Evolutionary conservation across 2,888 invertebrate species (phyloP), one percentile per base, ranked within the genome.

Genomic region (Mythimna pallens): DNA sequence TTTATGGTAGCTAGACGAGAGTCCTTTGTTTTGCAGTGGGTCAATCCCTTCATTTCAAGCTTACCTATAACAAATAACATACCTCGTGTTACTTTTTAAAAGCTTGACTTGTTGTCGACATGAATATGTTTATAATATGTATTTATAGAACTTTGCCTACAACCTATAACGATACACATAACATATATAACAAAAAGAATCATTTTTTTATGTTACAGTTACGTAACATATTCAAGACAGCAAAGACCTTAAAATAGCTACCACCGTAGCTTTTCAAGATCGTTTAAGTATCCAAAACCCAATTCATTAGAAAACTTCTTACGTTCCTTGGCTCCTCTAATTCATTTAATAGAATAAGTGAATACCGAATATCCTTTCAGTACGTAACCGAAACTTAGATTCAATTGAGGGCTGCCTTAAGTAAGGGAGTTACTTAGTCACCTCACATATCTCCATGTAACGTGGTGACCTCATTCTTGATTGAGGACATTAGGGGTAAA

Each of bases 401-500:
- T 20, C n/a, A 54, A 47, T 76, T 58, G 25, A 22, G 58, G 66
- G 43, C 36, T 36, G 59, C 50, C 22, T 14, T 75, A 64, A 75
- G 43, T 76, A 59, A 59, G 36, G 59, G 63, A 54, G 36, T 70
- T 54, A 69, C 57, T 75, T n/a, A 70, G 52, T 76, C 52, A 68
- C 70, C 52, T n/a, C 63, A 58, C 34, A 47, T n/a, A 52, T 50
- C 40, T 57, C 75, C 62, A 22, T 17, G 57, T 66, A 30, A 50
- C 59, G 64, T 68, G 63, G 58, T 76, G 76, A 76, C 70, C 76
- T 70, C 59, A 70, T 76, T 76, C 70, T 54, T 70, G 76, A 36
- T 62, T n/a, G 58, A 63, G 52, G 69, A 22, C 58, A 54, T 47
- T 54, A 22, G 47, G 58, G 47, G 64, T 58, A 3, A 36, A 30